Evolutionary conservation across 2,888 invertebrate genomes (phyloP), one percentile per base, ranked within the genome.

Genomic region (Endomychus coccineus): DNA sequence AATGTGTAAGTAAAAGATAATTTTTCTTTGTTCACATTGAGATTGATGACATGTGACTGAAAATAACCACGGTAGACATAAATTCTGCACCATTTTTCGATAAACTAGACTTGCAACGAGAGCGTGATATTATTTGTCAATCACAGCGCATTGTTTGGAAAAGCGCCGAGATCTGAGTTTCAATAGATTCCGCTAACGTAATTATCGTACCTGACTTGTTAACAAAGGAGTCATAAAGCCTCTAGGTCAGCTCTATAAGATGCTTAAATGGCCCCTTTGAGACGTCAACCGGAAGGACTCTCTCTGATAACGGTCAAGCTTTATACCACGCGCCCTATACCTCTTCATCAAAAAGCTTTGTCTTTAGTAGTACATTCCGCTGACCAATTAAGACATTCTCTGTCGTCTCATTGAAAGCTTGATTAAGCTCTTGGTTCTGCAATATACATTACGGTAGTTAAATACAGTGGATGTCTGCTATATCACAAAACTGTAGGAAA

Each of bases 191-290:
- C 16, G 23, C 19, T 16, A 23, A 31, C 28, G 24, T 39, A 39
- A 39, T 39, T 39, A 33, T 34, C 22, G 15, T 35, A 39, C 39
- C 35, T 39, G 39, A 39, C 39, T 35, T 34, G 39, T 27, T 39
- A 39, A 35, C 35, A 39, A 39, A 35, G 35, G 39, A 21, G 27
- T n/a, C n/a, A n/a, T n/a, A n/a, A n/a, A n/a, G 23, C 5, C 11
- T 16, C n/a, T 34, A 28, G 37, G 11, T 21, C 35, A 27, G 21
- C 16, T 40, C 42, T 42, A 39, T 47, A 44, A 47, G 49, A 44
- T 50, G 48, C 50, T 53, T 48, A 48, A 45, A 44, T 40, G 44
- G 36, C 41, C 48, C 49, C 50, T 50, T 50, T 47, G 50, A 50
- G 45, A 49, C 41, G 35, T 43, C 46, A 49, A 43, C 36, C 44